Base-by-base conservation (phyloP, 2,797 vertebrate species). In the Scomberomorus guttatus region DNA sequence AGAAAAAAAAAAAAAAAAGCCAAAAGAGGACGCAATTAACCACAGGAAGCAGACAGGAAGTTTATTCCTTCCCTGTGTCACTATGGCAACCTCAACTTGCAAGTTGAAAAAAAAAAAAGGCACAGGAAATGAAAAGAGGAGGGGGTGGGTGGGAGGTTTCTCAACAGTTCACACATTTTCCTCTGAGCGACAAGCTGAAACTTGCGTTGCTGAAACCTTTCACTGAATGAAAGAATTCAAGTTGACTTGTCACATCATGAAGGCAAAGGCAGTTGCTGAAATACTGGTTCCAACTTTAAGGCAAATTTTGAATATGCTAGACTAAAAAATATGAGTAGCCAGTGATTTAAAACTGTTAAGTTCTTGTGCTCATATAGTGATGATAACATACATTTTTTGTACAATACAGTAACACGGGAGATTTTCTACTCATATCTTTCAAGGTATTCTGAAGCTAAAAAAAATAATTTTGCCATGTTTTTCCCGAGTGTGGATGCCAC, bases 51-150 rank as follows among this genome's bases (percentile, higher is more conserved):
- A 84, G 78, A 88, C 87, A 93, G 89, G 86, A 91, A 88, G 88
- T 92, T 87, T 91, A 90, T 87, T 87, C 24, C 72, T 80, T 79
- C 73, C 66, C 73, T 68, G 48, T 18, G 66, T 90, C 25, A 27
- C 90, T 86, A 90, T 90, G 69, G 90, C 83, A 95, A 95, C 91
- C 72, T 52, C 55, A 69, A 77, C 74, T 86, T 81, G 67, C 56
- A 61, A 60, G 55, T 52, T 67, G 20, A 76, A 76, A 71, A 87
- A 79, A 57, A 69, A 73, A 56, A 83, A 76, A 55, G 52, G 72
- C 60, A 85, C 84, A 90, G 91, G 92, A 90, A 94, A 91, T 89
- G 87, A 90, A 79, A 79, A 57, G 87, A 73, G 84, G 84, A 77
- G 88, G 87, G 75, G 78, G 70, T 46, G 72, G 76, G 72, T 66